Conservation (phyloP, 2,888 invertebrate species). For the Melieria omissa region DNA sequence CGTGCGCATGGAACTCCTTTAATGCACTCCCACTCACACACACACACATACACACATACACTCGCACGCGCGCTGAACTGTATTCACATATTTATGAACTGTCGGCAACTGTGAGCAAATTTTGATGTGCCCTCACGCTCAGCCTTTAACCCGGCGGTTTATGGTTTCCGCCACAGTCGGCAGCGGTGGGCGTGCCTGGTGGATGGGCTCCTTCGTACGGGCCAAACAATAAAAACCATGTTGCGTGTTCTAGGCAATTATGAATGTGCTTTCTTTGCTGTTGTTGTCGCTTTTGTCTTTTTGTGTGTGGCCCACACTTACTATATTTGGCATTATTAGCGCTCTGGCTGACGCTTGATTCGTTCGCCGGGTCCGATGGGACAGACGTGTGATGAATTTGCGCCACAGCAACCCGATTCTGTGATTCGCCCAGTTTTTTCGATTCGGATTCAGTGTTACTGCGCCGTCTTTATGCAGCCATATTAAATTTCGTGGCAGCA, state of each 20-base stretch:
- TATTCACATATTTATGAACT: too few species aligned
- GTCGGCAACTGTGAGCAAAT: too few species aligned
- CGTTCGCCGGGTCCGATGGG: too few species aligned
- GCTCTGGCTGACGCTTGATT: constrained; percentile 1
- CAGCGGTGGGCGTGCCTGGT: too few species aligned
- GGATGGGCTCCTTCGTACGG: too few species aligned
- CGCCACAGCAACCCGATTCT: background rate
- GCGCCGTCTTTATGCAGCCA: background rate
- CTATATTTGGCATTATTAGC: background rate
- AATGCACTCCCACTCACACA: background rate
- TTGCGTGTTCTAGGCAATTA: constrained; percentile 29
- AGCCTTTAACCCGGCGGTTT: too few species aligned
- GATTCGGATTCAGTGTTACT: background rate
- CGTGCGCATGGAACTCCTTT: background rate
- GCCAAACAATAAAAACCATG: constrained; percentile 16
- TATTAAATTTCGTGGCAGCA: background rate
- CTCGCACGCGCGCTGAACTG: background rate
- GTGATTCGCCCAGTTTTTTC: background rate
- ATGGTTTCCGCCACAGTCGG: too few species aligned
- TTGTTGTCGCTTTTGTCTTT: constrained; percentile 50
- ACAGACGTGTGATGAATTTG: background rate
- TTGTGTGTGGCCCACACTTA: constrained; percentile 13
- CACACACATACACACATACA: constrained; percentile 6
- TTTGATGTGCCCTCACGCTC: too few species aligned
- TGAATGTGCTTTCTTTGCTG: constrained; percentile 13